Evolutionary conservation across 2,113 vertebrate genomes (phyloP).

Genomic region (Paramormyrops kingsleyae): DNA sequence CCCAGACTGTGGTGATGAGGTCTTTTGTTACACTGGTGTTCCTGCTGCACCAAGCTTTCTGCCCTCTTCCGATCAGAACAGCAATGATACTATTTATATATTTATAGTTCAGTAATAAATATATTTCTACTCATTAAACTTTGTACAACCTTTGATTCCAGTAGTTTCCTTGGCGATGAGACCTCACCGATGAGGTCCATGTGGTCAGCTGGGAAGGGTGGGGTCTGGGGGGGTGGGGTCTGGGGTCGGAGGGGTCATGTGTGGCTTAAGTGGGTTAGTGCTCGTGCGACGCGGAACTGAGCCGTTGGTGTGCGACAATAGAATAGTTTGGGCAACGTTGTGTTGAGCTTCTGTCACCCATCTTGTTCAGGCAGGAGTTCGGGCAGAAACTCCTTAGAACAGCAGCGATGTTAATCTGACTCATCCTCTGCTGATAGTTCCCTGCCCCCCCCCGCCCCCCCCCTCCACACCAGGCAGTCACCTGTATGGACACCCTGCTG

Average conservation of each 20-base stretch:
- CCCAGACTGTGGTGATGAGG: background rate
- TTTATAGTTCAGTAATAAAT: slow-evolving; percentile 67
- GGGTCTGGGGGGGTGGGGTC: background rate
- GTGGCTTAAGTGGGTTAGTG: background rate
- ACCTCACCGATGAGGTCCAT: background rate
- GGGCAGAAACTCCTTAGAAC: background rate
- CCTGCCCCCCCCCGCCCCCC: background rate
- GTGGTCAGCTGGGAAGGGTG: background rate
- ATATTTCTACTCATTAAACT: slow-evolving; percentile 54
- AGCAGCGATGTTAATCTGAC: background rate
- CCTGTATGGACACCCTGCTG: background rate
- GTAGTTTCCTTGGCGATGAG: background rate
- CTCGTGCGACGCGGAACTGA: background rate
- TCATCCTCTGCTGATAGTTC: background rate
- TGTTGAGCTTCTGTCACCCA: background rate
- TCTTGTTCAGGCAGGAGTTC: background rate
- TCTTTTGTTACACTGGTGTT: slow-evolving; percentile 10
- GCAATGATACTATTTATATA: slow-evolving; percentile 64
- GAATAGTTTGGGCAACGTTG: background rate
- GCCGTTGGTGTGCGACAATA: background rate
- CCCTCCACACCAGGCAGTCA: background rate
- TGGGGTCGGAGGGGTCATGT: background rate
- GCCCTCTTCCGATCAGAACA: slow-evolving; percentile 44
- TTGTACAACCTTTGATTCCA: slow-evolving; percentile 28
- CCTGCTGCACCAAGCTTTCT: slow-evolving; percentile 31